Base-by-base conservation (phyloP, 2,797 vertebrate genomes). In the Garrulus glandarius region DNA sequence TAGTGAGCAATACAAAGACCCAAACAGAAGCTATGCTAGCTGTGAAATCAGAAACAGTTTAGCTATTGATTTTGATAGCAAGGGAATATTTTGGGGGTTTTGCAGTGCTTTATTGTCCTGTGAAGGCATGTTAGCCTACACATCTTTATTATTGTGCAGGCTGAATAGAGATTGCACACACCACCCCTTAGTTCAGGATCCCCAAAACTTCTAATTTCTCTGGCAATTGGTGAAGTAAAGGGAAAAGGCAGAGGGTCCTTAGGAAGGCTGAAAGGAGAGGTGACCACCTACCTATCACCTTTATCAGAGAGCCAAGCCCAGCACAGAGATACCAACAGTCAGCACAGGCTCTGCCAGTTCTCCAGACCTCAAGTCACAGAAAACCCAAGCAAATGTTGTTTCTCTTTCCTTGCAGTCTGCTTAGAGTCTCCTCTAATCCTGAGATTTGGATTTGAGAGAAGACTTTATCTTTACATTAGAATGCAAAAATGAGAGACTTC, bases 171-270 rank as follows among this genome's bases (percentile, higher is more conserved):
- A 23, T 63, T 72, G 49, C 13, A 15, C 24, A 63, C 21, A 32
- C 22, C 7, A 16, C 15, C 21, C 23, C 41, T 83, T n/a, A 37
- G 15, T 32, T 75, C 29, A 64, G 50, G 39, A 71, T 93, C 86
- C 80, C 64, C 2, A 6, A 81, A 81, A 72, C 6, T 18, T 41
- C 65, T 53, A 18, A 72, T 60, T 75, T 49, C 55, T 87, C 41
- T 84, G 21, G 34, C 63, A 74, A 0, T 1, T 75, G 36, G 26
- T 0, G 0, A 78, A 24, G 23, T 44, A 52, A 67, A 77, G 17
- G 43, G 39, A 63, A 34, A 7, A 2, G 32, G 36, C 20, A 41
- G 21, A 7, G 67, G 78, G 46, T 70, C 17, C 26, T 76, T 30
- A 55, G 32, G 60, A 84, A 77, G 27, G 49, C 21, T 83, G 72